Evolutionary conservation across 1,140 invertebrate genomes (phyloP).

Genomic region (Antheraea mylitta): DNA sequence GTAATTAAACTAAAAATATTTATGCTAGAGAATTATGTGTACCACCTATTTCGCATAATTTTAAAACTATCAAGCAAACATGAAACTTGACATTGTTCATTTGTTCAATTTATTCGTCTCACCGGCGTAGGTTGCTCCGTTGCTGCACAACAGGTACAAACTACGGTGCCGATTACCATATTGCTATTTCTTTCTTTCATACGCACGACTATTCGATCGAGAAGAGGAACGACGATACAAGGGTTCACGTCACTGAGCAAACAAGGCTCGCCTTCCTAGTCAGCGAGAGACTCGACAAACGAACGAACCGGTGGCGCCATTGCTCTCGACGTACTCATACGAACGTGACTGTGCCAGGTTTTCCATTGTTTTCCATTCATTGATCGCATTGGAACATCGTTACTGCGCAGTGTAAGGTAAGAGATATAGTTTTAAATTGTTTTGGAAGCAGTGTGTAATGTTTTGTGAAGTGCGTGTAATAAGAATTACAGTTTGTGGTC

Average conservation of each 20-base stretch:
- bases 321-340: slow-evolving; percentile 66
- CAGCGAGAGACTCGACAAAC: slow-evolving; percentile 58
- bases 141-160: slow-evolving; percentile 55
- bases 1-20: not conserved
- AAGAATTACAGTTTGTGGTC: slow-evolving; percentile 40
- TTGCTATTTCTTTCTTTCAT: slow-evolving; percentile 35
- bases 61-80: slow-evolving; percentile 56
- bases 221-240: slow-evolving; percentile 39
- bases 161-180: slow-evolving; percentile 29
- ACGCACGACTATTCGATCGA: not conserved
- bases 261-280: slow-evolving; percentile 72
- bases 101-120: slow-evolving; percentile 36
- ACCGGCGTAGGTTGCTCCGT: slow-evolving; percentile 67
- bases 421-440: slow-evolving; percentile 56
- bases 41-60: slow-evolving; percentile 54
- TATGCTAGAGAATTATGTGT: slow-evolving; percentile 24
- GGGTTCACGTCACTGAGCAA: slow-evolving; percentile 64
- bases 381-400: slow-evolving; percentile 69
- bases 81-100: slow-evolving; percentile 61
- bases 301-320: slow-evolving; percentile 64
- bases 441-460: slow-evolving; percentile 58
- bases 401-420: slow-evolving; percentile 76
- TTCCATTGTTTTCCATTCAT: slow-evolving; percentile 65
- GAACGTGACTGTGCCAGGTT: slow-evolving; percentile 71
- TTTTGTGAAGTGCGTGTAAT: slow-evolving; percentile 54